Percentiles rank a stretch among this genome's conserved stretches.
These are phyloP conservation scores for Actinia equina DNA, from an alignment of 64 coral and sea anemone species.

Conservation along the genomic window DNA sequence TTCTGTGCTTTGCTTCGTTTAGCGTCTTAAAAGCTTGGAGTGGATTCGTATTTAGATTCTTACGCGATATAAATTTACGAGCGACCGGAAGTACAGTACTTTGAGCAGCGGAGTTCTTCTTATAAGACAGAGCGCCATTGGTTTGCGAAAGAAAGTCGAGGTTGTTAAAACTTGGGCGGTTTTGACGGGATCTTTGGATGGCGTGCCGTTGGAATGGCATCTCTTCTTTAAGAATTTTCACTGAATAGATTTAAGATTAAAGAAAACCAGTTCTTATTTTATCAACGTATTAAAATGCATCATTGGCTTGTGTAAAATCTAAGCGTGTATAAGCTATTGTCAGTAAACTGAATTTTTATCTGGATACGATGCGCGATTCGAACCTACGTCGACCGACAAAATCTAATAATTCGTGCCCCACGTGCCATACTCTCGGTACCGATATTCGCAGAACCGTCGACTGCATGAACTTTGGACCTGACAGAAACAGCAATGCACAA, in stretches of 20 bases:
- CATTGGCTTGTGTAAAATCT: too few species aligned
- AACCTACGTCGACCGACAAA: too few species aligned
- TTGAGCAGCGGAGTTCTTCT: neutral
- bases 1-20: neutral
- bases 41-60: neutral
- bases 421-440: too few species aligned
- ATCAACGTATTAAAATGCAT: too few species aligned
- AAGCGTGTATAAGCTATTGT: too few species aligned
- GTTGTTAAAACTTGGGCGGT: slow-evolving; percentile 3
- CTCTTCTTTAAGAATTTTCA: neutral
- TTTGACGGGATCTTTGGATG: neutral
- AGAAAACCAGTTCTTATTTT: neutral
- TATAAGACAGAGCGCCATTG: neutral
- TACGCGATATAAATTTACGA: neutral
- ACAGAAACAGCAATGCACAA: too few species aligned
- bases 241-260: neutral
- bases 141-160: neutral
- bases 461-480: too few species aligned
- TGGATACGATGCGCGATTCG: too few species aligned
- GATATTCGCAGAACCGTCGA: too few species aligned
- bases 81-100: neutral
- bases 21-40: neutral
- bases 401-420: too few species aligned
- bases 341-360: too few species aligned
- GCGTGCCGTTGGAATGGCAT: neutral